phyloP scores from a whole-genome alignment of 2,888 invertebrate genomes.

The Camponotus fellah region DNA sequence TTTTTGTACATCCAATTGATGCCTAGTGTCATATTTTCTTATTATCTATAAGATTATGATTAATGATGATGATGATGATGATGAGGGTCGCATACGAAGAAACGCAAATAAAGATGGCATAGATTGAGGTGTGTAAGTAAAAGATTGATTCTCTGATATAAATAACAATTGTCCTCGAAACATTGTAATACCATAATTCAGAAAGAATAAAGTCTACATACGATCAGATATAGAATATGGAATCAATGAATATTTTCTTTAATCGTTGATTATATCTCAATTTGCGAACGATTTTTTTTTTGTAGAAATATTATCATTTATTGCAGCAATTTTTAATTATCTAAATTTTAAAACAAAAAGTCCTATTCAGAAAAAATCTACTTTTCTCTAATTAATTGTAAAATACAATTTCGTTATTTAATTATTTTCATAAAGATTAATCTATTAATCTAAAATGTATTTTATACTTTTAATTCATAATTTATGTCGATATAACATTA shows the following conservation, averaged over 20 bases:
- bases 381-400: not conserved
- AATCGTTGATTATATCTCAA: not conserved
- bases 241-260: not conserved
- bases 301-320: not conserved
- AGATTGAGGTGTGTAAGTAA: constrained; percentile 1
- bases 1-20: constrained; percentile 9
- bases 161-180: not conserved
- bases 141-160: constrained; percentile 9
- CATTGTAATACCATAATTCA: not conserved
- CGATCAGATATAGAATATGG: not conserved
- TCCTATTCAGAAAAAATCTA: not conserved
- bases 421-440: not conserved
- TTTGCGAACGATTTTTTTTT: not conserved
- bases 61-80: constrained; percentile 38
- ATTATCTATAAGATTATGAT: constrained; percentile 13
- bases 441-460: not conserved
- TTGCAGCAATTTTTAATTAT: not conserved
- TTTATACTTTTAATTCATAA: too few species aligned
- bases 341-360: not conserved
- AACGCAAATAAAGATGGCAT: not conserved
- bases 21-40: not conserved
- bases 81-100: not conserved
- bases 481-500: too few species aligned
- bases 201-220: not conserved
- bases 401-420: not conserved